phyloP scores from a whole-genome alignment of 2,888 invertebrate genomes.

The Byasa hedistus region DNA sequence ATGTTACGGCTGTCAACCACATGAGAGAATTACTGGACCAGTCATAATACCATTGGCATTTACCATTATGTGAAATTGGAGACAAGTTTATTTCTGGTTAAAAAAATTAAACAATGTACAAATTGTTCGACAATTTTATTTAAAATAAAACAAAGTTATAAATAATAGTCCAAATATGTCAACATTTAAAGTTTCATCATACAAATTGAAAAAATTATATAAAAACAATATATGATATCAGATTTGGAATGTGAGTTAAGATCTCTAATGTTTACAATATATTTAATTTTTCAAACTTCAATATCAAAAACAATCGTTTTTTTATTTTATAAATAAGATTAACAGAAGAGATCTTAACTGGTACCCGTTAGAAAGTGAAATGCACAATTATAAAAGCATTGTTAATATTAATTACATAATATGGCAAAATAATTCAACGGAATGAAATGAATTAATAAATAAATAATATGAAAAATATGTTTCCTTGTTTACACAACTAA shows the following conservation, averaged over 20 bases:
- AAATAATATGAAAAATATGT: not conserved
- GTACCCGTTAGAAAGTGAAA: slow-evolving; percentile 38
- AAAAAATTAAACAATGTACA: slow-evolving; percentile 29
- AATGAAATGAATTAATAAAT: slow-evolving; percentile 15
- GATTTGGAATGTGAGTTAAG: slow-evolving; percentile 27
- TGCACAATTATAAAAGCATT: slow-evolving; percentile 42
- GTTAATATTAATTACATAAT: slow-evolving; percentile 18
- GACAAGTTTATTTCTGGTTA: too few relatives aligned
- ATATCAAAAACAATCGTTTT: not conserved
- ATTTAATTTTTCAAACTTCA: not conserved
- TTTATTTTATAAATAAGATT: not conserved
- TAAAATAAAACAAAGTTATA: slow-evolving; percentile 45
- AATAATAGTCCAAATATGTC: slow-evolving; percentile 50
- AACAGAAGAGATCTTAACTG: slow-evolving; percentile 43
- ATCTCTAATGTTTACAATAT: slow-evolving; percentile 10
- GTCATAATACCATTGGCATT: too few relatives aligned
- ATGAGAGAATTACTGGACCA: too few relatives aligned
- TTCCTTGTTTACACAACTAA: slow-evolving; percentile 6
- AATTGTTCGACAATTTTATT: slow-evolving; percentile 47
- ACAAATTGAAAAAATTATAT: slow-evolving; percentile 20
- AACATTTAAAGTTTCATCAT: slow-evolving; percentile 42
- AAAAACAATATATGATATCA: slow-evolving; percentile 28
- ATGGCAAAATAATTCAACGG: slow-evolving; percentile 26
- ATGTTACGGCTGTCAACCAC: too few relatives aligned
- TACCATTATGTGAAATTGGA: too few relatives aligned